Evolutionary conservation across 2,888 invertebrate genomes (phyloP).

Genomic region (Epinotia nisella): DNA sequence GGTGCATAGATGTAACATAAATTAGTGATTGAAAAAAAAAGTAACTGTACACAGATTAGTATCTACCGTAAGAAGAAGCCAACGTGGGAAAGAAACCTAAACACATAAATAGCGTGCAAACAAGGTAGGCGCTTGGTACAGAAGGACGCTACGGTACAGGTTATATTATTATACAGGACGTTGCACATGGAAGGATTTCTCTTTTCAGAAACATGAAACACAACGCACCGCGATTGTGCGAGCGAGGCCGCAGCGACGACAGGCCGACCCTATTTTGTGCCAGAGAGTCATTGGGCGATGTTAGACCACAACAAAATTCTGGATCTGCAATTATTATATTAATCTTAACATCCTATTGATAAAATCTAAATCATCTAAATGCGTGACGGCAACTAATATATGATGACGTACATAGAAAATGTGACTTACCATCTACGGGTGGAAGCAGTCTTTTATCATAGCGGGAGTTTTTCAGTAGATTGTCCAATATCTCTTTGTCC

Average conservation of each 20-base stretch:
- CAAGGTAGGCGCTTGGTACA: conserved; percentile 60
- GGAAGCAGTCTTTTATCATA: conserved; percentile 97
- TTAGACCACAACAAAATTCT: conserved; percentile 94
- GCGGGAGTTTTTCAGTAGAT: conserved; percentile 93
- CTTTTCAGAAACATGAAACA: conserved; percentile 83
- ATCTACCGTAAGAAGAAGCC: conserved; percentile 35
- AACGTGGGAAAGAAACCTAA: conserved; percentile 51
- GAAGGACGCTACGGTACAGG: conserved; percentile 60
- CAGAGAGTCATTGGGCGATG: conserved; percentile 90
- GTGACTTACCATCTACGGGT: conserved; percentile 91
- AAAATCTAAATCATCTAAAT: conserved; percentile 14
- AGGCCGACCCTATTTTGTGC: conserved; percentile 85
- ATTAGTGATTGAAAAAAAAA: conserved; percentile 23
- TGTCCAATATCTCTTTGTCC: conserved; percentile 96
- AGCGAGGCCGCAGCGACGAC: conserved; percentile 81
- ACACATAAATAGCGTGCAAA: conserved; percentile 61
- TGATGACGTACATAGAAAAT: conserved; percentile 1
- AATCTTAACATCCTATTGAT: conserved; percentile 54
- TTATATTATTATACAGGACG: conserved; percentile 46
- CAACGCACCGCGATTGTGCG: conserved; percentile 87
- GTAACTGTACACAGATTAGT: conserved; percentile 29
- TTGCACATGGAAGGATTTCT: conserved; percentile 68
- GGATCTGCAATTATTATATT: conserved; percentile 90
- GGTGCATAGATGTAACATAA: conserved; percentile 54
- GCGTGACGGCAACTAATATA: not conserved